phyloP scores from a whole-genome alignment of 2,888 invertebrate genomes.

The Deilephila porcellus region DNA sequence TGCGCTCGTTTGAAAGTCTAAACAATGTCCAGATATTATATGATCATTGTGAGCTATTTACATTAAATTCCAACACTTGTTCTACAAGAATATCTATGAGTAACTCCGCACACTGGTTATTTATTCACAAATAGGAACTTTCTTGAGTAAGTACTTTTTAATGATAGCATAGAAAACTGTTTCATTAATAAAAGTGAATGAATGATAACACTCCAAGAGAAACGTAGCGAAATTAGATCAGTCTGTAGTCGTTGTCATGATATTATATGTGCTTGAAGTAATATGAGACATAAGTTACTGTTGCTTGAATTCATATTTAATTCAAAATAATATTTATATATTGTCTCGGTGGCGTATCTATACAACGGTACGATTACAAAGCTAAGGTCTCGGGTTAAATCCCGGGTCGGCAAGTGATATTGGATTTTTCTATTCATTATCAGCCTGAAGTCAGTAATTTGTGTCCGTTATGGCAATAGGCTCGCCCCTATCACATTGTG shows the following conservation, averaged over 20 bases:
- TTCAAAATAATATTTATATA: background rate
- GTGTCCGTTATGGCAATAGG: no score
- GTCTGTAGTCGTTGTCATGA: background rate
- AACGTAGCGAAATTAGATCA: background rate
- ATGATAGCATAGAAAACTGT: background rate
- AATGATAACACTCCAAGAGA: background rate
- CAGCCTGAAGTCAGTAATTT: no score
- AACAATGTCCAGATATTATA: conserved; percentile 5
- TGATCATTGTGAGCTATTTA: background rate
- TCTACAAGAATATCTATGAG: background rate
- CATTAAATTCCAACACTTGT: background rate
- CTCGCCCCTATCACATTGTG: no score
- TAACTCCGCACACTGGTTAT: background rate
- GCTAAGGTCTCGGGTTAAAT: no score
- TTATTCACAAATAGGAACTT: conserved; percentile 36
- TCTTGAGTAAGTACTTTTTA: conserved; percentile 17
- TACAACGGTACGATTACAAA: no score
- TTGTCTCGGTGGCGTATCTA: no score
- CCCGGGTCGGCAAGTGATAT: no score
- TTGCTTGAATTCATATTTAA: background rate
- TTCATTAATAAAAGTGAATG: background rate
- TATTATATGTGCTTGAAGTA: background rate
- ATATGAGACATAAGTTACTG: background rate
- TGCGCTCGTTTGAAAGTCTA: background rate
- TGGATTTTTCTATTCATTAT: no score